Evolutionary conservation across 2,888 invertebrate genomes (phyloP), one percentile per base, ranked within the genome.

Genomic region (Athripsodes cinereus): DNA sequence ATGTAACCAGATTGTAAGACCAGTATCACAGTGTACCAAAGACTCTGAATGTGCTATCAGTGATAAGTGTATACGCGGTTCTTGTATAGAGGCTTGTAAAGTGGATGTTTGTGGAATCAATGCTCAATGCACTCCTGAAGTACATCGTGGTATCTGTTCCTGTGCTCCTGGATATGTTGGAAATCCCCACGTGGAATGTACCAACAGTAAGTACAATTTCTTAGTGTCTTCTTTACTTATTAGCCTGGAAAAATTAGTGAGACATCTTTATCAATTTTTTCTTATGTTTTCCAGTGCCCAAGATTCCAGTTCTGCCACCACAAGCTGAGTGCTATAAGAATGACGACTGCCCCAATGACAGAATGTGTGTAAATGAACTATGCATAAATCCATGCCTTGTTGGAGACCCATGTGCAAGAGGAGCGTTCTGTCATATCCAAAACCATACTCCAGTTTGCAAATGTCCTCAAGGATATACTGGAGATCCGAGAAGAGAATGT

Each of bases 351-450:
- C 76, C 84, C 3, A 72, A 75, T 16, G 89, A 92, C 66, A 83
- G 83, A 66, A 82, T 84, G 11, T 95, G 95, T 68, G 77, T 83
- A 53, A 89, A 91, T 66, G 86, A 88, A 64, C 74, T 78, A 22
- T 94, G 93, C 67, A 76, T 85, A 0, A 91, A 90, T 72, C 93
- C 93, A 2, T 94, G 93, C 67, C 69, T 78, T 1, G 71, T 76
- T 13, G 74, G 74, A 18, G 82, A 86, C 64, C 83, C 87, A 16
- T 95, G 95, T 70, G 90, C 89, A 44, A 72, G 78, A 48, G 87
- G 88, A 52, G 88, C 93, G n/a, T 82, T 91, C 67, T 95, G 94
- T 68, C 86, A 90, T 62, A 87, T 87, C 2, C 83, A 88, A 66
- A 79, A 86, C 62, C 90, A 92, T 67, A 78, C 81, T 68, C 82